These are phyloP conservation scores for Leptinotarsa juncta DNA, from an alignment of 2,888 invertebrate species.

Conservation along the genomic window DNA sequence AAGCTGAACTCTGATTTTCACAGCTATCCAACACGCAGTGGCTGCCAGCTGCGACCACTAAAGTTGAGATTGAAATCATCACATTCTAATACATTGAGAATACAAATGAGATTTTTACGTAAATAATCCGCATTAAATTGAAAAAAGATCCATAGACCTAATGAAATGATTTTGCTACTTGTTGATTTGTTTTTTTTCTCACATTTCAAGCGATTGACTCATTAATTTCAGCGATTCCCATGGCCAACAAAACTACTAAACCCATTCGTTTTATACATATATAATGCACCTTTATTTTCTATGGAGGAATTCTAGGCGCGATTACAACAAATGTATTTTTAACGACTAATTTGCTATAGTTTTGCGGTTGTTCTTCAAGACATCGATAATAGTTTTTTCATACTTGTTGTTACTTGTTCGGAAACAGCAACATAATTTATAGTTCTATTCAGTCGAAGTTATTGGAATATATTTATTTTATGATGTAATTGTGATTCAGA, in stretches of 20 bases:
- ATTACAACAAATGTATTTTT: constrained; percentile 8
- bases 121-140: neutral
- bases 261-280: neutral
- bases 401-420: neutral
- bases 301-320: neutral
- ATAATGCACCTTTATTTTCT: neutral
- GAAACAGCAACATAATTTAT: neutral
- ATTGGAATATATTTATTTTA: neutral
- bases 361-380: constrained; percentile 2
- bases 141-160: neutral
- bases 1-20: too few relatives aligned
- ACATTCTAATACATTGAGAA: too few relatives aligned
- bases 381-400: neutral
- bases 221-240: neutral
- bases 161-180: neutral
- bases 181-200: neutral
- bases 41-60: too few relatives aligned
- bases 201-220: neutral
- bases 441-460: neutral
- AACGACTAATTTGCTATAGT: neutral
- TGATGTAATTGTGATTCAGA: too few relatives aligned
- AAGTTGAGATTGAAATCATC: too few relatives aligned
- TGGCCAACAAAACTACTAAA: neutral
- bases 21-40: too few relatives aligned
- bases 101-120: neutral